phyloP scores from a whole-genome alignment of 1,140 invertebrate genomes.

The Uloborus diversus region DNA sequence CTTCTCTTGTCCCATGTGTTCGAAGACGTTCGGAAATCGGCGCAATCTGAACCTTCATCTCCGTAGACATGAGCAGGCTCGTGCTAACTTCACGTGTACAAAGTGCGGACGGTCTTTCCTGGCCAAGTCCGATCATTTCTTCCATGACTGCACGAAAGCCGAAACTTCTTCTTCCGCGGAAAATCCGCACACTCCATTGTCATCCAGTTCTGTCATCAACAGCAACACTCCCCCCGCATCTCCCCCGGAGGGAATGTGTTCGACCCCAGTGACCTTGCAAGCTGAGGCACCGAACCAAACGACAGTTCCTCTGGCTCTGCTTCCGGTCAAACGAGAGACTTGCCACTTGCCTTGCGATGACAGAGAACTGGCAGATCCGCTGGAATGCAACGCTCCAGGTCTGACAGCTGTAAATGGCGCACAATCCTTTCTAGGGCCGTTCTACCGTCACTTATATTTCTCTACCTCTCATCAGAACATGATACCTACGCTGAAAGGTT shows the following conservation, averaged over 20 bases:
- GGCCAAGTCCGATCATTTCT: slow-evolving; percentile 52
- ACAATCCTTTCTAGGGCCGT: slow-evolving; percentile 44
- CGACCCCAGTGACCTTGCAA: slow-evolving; percentile 14
- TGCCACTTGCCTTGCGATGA: slow-evolving; percentile 32
- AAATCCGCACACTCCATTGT: slow-evolving; percentile 3
- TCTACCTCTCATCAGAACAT: slow-evolving; percentile 51
- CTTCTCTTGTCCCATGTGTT: slow-evolving; percentile 47
- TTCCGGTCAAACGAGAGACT: slow-evolving; percentile 39
- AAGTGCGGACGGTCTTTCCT: slow-evolving; percentile 52
- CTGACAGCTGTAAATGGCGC: slow-evolving; percentile 19
- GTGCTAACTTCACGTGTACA: slow-evolving; percentile 53
- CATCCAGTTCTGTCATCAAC: slow-evolving; percentile 16
- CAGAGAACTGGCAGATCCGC: slow-evolving; percentile 3
- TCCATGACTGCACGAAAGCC: slow-evolving; percentile 41
- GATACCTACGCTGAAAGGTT: slow-evolving; percentile 32
- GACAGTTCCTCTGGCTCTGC: not conserved
- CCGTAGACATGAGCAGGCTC: slow-evolving; percentile 33
- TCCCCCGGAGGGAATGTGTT: not conserved
- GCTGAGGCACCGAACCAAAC: not conserved
- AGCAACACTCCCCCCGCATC: slow-evolving; percentile 25
- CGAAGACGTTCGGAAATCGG: slow-evolving; percentile 47
- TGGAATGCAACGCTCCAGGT: slow-evolving; percentile 10
- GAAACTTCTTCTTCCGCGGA: slow-evolving; percentile 2
- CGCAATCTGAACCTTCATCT: slow-evolving; percentile 44
- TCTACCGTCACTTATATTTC: slow-evolving; percentile 54